Evolutionary conservation across 1,140 invertebrate genomes (phyloP).

Genomic region (Centruroides sculpturatus): DNA sequence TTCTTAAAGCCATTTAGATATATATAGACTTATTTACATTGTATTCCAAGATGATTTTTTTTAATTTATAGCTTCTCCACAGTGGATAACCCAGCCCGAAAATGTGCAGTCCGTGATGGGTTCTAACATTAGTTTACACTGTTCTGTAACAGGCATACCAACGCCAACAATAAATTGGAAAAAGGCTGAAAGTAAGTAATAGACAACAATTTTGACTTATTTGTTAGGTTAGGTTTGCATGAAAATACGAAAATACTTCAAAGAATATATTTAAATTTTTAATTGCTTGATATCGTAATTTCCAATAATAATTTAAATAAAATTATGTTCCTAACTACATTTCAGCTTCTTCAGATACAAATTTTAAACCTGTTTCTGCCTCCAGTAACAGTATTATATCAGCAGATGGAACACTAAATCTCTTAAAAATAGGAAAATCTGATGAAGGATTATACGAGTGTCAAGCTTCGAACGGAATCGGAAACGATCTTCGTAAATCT

Average conservation of each 20-base stretch:
- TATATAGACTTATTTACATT: background rate
- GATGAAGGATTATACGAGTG: conserved; percentile 11
- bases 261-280: too few species aligned
- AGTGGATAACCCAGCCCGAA: background rate
- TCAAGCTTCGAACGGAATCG: conserved; percentile 5
- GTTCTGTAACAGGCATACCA: conserved; percentile 4
- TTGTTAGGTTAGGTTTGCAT: too few species aligned
- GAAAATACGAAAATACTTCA: too few species aligned
- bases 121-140: conserved; percentile 4
- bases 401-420: background rate
- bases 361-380: too few species aligned
- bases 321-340: too few species aligned
- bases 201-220: too few species aligned
- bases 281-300: too few species aligned
- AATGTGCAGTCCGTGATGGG: background rate
- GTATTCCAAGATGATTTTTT: background rate
- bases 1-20: background rate
- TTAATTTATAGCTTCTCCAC: background rate
- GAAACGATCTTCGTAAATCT: background rate
- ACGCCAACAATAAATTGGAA: conserved; percentile 1
- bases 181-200: background rate
- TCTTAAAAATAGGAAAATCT: conserved; percentile 7
- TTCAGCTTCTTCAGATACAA: too few species aligned
- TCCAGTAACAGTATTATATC: too few species aligned
- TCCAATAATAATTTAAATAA: too few species aligned